These are phyloP conservation scores for Hydropsyche betteni DNA, from an alignment of 2,888 invertebrate genomes.

Conservation along the genomic window DNA sequence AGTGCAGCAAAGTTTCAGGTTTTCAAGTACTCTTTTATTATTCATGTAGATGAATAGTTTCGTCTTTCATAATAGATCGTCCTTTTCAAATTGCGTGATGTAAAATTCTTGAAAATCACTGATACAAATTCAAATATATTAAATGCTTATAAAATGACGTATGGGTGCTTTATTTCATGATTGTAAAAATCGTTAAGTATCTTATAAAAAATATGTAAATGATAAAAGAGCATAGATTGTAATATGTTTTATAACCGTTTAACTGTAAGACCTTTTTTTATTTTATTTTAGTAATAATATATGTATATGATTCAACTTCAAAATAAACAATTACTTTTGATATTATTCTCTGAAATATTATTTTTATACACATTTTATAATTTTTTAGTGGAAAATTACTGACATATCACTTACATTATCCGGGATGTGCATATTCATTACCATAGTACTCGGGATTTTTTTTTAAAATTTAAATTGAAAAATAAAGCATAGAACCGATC, in stretches of 20 bases:
- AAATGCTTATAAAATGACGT: constrained; percentile 35
- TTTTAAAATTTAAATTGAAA: no score
- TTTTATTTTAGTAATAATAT: constrained; percentile 27
- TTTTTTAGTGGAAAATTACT: no score
- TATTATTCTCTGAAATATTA: not conserved
- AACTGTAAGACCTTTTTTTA: constrained; percentile 31
- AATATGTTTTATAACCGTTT: constrained; percentile 40
- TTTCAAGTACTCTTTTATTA: not conserved
- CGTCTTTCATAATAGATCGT: no score
- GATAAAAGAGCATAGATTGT: constrained; percentile 29
- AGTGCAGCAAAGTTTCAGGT: no score
- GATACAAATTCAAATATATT: constrained; percentile 5
- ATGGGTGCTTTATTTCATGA: constrained; percentile 38
- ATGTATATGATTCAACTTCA: constrained; percentile 35
- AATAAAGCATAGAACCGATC: no score
- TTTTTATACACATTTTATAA: not conserved
- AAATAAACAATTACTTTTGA: constrained; percentile 39
- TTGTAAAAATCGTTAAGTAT: constrained; percentile 19
- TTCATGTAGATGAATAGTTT: not conserved
- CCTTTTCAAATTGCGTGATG: not conserved
- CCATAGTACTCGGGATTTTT: no score
- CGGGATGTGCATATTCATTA: no score
- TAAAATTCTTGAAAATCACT: not conserved
- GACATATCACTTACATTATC: no score
- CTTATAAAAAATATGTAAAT: constrained; percentile 12